These are phyloP conservation scores for Aspidiotus destructor DNA, from an alignment of 2,888 invertebrate genomes.

Conservation along the genomic window DNA sequence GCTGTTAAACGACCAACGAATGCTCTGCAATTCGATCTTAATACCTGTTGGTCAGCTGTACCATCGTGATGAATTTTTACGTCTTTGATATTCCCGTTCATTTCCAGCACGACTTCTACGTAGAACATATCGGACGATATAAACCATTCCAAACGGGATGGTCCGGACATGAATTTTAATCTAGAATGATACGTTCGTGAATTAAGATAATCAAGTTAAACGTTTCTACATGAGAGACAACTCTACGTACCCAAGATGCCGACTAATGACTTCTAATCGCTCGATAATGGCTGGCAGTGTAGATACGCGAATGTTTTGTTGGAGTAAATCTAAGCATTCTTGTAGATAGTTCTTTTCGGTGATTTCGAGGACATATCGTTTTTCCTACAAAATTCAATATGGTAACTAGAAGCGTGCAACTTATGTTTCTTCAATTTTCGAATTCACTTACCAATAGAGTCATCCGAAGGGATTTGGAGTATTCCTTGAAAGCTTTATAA, in stretches of 20 bases:
- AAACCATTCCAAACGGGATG: constrained; percentile 69
- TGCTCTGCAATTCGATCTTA: background rate
- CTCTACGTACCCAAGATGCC: constrained; percentile 67
- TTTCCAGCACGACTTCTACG: constrained; percentile 78
- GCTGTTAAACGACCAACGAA: background rate
- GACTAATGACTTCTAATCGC: constrained; percentile 76
- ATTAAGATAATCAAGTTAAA: background rate
- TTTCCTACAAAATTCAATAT: constrained; percentile 55
- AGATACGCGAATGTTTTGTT: constrained; percentile 87
- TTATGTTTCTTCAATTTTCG: too few species aligned
- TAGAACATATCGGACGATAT: constrained; percentile 96
- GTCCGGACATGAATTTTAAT: constrained; percentile 76
- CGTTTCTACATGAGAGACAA: background rate
- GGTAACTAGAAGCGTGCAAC: background rate
- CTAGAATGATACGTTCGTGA: constrained; percentile 43
- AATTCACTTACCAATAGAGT: constrained; percentile 59
- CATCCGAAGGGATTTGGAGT: constrained; percentile 78
- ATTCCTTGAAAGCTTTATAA: constrained; percentile 71
- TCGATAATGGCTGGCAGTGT: constrained; percentile 86
- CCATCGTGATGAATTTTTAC: constrained; percentile 88
- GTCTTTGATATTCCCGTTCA: constrained; percentile 74
- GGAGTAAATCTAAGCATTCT: constrained; percentile 81
- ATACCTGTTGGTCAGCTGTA: constrained; percentile 52
- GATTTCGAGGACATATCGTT: constrained; percentile 76
- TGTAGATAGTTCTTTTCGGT: constrained; percentile 77